These are phyloP conservation scores for Dolichopus griseipennis DNA, from an alignment of 2,888 invertebrate genomes.

Conservation along the genomic window DNA sequence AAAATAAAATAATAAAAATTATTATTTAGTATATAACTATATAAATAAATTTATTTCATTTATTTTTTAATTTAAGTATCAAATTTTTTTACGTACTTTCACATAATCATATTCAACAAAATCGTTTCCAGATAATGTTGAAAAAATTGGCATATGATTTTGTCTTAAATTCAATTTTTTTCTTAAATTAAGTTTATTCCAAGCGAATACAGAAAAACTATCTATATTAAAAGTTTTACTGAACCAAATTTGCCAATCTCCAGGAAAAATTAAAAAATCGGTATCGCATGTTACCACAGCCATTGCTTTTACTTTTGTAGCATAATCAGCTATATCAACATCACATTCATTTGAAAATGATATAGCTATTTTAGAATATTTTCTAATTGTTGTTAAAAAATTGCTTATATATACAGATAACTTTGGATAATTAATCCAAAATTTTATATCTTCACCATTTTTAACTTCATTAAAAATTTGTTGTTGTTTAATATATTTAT, in stretches of 20 bases:
- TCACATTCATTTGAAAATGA: slow-evolving; percentile 20
- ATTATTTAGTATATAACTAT: too few relatives aligned
- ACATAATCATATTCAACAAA: slow-evolving; percentile 12
- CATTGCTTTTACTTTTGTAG: slow-evolving; percentile 13
- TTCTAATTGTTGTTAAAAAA: slow-evolving; percentile 15
- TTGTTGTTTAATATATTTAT: slow-evolving; percentile 13
- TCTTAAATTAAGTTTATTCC: slow-evolving; percentile 16
- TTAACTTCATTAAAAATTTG: slow-evolving; percentile 14
- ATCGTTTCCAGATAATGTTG: slow-evolving; percentile 19
- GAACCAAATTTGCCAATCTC: slow-evolving; percentile 18
- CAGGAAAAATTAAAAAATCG: slow-evolving; percentile 20
- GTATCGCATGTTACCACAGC: slow-evolving; percentile 19
- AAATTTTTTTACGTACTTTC: background rate
- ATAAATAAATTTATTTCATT: too few relatives aligned
- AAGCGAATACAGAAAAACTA: slow-evolving; percentile 8
- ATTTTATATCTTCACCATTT: slow-evolving; percentile 8
- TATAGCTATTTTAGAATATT: slow-evolving; percentile 18
- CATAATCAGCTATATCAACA: slow-evolving; percentile 18
- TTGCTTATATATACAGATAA: slow-evolving; percentile 16
- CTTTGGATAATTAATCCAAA: slow-evolving; percentile 5
- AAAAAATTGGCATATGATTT: slow-evolving; percentile 20
- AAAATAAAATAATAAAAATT: background rate
- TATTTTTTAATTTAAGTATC: background rate
- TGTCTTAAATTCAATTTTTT: slow-evolving; percentile 15
- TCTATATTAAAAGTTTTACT: slow-evolving; percentile 13